Conservation (phyloP, 2,113 vertebrate genomes). For the Cariama cristata region DNA sequence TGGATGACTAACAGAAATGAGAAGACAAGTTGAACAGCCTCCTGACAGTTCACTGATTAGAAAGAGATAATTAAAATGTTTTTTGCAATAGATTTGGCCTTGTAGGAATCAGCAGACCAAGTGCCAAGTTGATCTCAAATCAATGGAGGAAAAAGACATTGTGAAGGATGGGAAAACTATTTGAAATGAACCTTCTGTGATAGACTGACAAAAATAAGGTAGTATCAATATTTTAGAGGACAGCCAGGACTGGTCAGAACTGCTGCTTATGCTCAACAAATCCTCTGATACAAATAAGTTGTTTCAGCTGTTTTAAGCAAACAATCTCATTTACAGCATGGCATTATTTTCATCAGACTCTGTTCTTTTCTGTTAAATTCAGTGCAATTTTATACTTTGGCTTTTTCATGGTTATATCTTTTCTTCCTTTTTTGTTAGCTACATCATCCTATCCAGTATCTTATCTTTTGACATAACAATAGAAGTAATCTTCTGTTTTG, state of each 20-base stretch:
- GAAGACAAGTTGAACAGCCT: constrained; percentile 40
- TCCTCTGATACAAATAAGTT: background rate
- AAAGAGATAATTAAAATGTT: constrained; percentile 42
- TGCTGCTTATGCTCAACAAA: background rate
- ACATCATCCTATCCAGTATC: background rate
- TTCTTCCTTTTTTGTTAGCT: background rate
- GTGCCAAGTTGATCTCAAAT: constrained; percentile 15
- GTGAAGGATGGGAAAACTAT: constrained; percentile 14
- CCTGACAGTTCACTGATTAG: constrained; percentile 41
- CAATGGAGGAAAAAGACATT: constrained; percentile 6
- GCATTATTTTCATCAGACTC: background rate
- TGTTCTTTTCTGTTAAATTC: background rate
- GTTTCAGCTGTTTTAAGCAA: background rate
- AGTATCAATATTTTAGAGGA: background rate
- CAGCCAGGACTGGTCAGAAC: background rate
- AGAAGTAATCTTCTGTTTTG: background rate
- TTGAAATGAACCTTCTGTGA: background rate
- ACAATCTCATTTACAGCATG: background rate
- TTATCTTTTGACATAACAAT: background rate
- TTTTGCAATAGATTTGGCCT: background rate
- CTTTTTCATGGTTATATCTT: background rate
- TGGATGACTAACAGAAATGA: constrained; percentile 21
- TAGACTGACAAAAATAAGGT: background rate
- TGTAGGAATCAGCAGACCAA: background rate
- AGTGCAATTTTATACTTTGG: background rate